Base-by-base conservation (phyloP, 37 sponge, comb jelly and placozoan genomes). In the Chondrilla cf. caribensis region DNA sequence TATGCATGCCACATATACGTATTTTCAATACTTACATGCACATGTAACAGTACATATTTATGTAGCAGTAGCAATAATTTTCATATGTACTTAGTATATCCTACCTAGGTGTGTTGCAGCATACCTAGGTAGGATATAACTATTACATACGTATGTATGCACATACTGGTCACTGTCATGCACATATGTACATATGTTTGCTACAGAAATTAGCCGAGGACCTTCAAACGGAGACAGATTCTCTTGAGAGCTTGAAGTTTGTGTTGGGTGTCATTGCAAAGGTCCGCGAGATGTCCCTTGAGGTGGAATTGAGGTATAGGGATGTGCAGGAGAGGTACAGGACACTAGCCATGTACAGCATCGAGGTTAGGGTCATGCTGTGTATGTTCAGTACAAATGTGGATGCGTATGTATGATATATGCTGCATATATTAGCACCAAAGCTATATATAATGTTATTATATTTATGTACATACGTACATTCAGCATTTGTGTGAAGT, bases 181-280 rank as follows among this genome's bases (percentile, higher is more conserved):
- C n/a, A n/a, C n/a, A n/a, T n/a, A n/a, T n/a, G n/a, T n/a, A n/a
- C n/a, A n/a, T n/a, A n/a, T n/a, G n/a, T n/a, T n/a, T n/a, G n/a
- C n/a, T n/a, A n/a, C 64, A 93, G 92, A 79, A 80, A n/a, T 77
- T 98, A 62, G 80, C 86, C 0, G 58, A 39, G 26, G 94, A 95
- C 41, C 80, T 98, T 64, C 83, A 88, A 14, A 54, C 82, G 37
- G 58, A 91, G 4, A 93, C 98, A 29, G 92, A 93, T 44, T 87
- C 94, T 25, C 79, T 98, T 72, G 97, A 96, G 31, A 85, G 89
- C 60, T 84, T 98, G 43, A 98, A 98, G 85, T 94, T 90, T 90
- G 99, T 98, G 42, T 87, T 98, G 35, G 84, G 93, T 80, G 94
- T 89, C n/a, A 98, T 98, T 55, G 84, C 93, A 24, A 84, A 90